Percentiles rank a stretch among this genome's conserved stretches.
These are phyloP conservation scores for Belonocnema kinseyi DNA, from an alignment of 1,140 invertebrate species.

Conservation along the genomic window DNA sequence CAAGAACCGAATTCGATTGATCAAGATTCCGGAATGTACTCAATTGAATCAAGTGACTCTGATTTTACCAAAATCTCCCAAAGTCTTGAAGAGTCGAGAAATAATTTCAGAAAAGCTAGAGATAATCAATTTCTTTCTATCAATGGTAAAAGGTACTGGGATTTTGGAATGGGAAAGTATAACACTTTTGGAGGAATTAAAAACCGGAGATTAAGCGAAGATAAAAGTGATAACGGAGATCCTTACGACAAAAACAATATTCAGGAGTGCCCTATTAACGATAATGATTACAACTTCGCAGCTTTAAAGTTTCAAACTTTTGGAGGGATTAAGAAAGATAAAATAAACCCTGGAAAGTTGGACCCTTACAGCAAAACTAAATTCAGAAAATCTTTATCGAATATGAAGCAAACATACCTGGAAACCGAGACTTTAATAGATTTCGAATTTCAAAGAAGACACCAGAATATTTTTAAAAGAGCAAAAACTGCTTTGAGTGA, in stretches of 20 bases:
- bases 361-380: not conserved
- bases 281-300: constrained; percentile 35
- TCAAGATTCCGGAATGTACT: constrained; percentile 59
- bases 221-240: constrained; percentile 16
- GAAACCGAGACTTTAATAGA: constrained; percentile 39
- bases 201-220: constrained; percentile 32
- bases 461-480: not conserved
- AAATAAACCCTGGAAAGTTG: constrained; percentile 39
- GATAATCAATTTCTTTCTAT: constrained; percentile 38
- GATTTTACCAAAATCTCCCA: constrained; percentile 13
- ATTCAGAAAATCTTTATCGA: not conserved
- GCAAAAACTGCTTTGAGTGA: constrained; percentile 20
- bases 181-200: constrained; percentile 65
- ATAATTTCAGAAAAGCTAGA: not conserved
- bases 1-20: constrained; percentile 33
- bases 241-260: not conserved
- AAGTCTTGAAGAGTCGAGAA: not conserved
- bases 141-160: constrained; percentile 54
- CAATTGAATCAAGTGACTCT: constrained; percentile 51
- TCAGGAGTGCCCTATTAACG: not conserved
- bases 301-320: constrained; percentile 60
- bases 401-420: constrained; percentile 30
- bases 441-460: not conserved
- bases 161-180: constrained; percentile 51
- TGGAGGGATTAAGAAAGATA: constrained; percentile 58